Evolutionary conservation across 2,888 invertebrate genomes (phyloP).

Genomic region (Hesperia comma): DNA sequence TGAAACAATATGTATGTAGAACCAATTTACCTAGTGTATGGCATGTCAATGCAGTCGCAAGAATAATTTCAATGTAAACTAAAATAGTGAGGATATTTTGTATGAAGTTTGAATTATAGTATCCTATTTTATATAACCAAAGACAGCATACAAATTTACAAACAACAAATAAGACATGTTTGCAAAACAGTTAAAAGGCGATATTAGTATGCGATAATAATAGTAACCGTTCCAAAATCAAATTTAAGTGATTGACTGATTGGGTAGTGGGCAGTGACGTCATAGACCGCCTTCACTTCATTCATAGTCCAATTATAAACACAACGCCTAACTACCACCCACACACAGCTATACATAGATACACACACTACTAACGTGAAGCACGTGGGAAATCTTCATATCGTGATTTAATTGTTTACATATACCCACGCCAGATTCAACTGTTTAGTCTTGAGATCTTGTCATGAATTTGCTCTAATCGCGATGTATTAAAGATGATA

Average conservation of each 20-base stretch:
- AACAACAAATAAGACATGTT: background rate
- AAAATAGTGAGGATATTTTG: too few relatives aligned
- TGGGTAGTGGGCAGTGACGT: constrained; percentile 47
- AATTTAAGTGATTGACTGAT: constrained; percentile 36
- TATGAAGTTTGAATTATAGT: too few relatives aligned
- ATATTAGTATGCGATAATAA: constrained; percentile 4
- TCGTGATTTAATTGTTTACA: constrained; percentile 54
- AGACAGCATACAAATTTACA: background rate
- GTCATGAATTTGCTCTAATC: constrained; percentile 3
- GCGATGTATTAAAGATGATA: constrained; percentile 6
- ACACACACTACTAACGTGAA: constrained; percentile 43
- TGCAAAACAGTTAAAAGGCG: background rate
- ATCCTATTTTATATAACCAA: too few relatives aligned
- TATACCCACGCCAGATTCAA: constrained; percentile 40
- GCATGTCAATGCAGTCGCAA: too few relatives aligned
- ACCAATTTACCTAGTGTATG: too few relatives aligned
- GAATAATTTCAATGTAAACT: too few relatives aligned
- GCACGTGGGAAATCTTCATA: constrained; percentile 52
- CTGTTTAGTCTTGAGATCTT: constrained; percentile 22
- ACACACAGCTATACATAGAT: constrained; percentile 28
- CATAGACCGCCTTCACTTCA: constrained; percentile 50
- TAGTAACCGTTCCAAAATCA: constrained; percentile 21
- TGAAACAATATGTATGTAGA: too few relatives aligned
- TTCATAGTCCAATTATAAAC: constrained; percentile 58
- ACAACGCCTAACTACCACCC: constrained; percentile 36